Evolutionary conservation across 1,140 invertebrate species (phyloP).

Genomic region (Mactra quadrangularis): DNA sequence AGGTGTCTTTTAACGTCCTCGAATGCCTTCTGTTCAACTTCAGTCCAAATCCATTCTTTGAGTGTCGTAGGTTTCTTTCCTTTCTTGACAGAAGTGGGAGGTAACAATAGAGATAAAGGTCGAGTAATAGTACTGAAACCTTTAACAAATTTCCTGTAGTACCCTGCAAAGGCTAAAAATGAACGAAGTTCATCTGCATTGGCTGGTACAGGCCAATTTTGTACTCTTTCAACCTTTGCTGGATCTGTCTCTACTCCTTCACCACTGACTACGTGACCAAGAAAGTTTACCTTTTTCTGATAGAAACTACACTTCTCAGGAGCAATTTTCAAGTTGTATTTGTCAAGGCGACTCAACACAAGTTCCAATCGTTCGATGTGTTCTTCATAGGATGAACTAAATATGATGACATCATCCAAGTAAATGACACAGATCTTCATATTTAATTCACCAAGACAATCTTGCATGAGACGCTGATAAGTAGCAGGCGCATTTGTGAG

Average conservation of each 20-base stretch:
- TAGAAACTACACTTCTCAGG: constrained; percentile 23
- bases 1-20: constrained; percentile 4
- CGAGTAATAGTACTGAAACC: background rate
- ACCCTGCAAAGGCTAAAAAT: constrained; percentile 11
- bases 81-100: background rate
- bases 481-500: background rate
- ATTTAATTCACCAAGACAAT: constrained; percentile 27
- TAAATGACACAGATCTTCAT: constrained; percentile 4
- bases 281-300: constrained; percentile 24
- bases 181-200: background rate
- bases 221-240: background rate
- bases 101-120: background rate
- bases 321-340: background rate
- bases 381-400: background rate
- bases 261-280: no score
- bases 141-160: background rate
- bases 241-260: background rate
- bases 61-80: background rate
- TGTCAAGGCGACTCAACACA: background rate
- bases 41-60: constrained; percentile 3
- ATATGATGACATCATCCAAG: constrained; percentile 20
- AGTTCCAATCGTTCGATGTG: background rate
- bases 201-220: constrained; percentile 1
- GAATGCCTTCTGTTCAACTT: background rate
- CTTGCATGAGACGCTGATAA: constrained; percentile 13